Conservation (phyloP, 2,888 invertebrate genomes). For the Thecocarcelia acutangulata region DNA sequence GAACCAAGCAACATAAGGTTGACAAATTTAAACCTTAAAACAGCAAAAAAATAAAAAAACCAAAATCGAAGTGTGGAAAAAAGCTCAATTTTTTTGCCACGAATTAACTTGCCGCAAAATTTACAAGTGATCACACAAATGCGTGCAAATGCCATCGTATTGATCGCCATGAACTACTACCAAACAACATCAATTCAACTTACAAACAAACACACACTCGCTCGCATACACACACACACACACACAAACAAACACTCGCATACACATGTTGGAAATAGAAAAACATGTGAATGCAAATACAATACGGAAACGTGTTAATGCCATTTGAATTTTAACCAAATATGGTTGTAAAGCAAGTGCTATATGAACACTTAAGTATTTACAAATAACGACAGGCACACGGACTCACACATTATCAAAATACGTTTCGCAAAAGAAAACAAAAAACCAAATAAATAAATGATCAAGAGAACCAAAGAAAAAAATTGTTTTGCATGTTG, state of each 20-base stretch:
- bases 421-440: neutral
- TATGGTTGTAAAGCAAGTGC: conserved; percentile 75
- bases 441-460: neutral
- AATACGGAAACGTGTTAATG: conserved; percentile 79
- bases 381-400: conserved; percentile 35
- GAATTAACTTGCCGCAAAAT: conserved; percentile 71
- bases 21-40: conserved; percentile 69
- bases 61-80: conserved; percentile 32
- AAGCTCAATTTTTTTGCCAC: conserved; percentile 39
- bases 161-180: conserved; percentile 66
- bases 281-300: conserved; percentile 71
- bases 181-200: conserved; percentile 27
- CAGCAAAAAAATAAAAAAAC: conserved; percentile 22
- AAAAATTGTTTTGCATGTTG: conserved; percentile 67
- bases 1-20: conserved; percentile 51
- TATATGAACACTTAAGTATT: conserved; percentile 69
- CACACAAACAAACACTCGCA: conserved; percentile 32
- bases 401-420: conserved; percentile 8
- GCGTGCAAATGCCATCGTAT: conserved; percentile 71
- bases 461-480: conserved; percentile 8
- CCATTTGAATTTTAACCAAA: conserved; percentile 80
- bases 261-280: conserved; percentile 59
- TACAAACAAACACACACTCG: conserved; percentile 42
- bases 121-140: conserved; percentile 74
- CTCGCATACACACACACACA: too few species aligned